These are phyloP conservation scores for Lagenorhynchus albirostris DNA, from an alignment of 2,113 vertebrate genomes.

Conservation along the genomic window DNA sequence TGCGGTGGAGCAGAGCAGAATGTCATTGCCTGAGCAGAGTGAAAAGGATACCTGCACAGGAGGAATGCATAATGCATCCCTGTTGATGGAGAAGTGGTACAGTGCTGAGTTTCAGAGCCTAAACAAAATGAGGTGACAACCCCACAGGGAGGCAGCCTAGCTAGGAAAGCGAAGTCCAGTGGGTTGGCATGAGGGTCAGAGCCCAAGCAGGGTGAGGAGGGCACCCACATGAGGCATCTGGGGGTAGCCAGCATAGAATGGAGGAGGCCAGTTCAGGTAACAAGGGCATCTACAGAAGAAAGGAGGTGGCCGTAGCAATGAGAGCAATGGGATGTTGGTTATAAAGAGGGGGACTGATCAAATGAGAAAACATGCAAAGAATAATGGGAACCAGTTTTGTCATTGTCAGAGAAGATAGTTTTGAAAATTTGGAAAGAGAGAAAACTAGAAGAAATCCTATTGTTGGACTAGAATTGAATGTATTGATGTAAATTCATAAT, in stretches of 20 bases:
- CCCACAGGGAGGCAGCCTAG: not conserved
- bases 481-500: not conserved
- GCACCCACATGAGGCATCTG: not conserved
- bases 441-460: not conserved
- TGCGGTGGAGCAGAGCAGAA: not conserved
- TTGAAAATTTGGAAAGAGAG: not conserved
- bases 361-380: not conserved
- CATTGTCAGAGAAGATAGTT: not conserved
- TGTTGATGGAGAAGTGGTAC: not conserved
- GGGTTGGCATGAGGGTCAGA: not conserved
- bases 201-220: not conserved
- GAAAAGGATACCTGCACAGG: not conserved
- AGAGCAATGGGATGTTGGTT: not conserved
- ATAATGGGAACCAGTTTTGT: not conserved
- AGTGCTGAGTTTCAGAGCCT: not conserved
- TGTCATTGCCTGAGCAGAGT: not conserved
- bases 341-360: not conserved
- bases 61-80: accelerated
- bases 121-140: too few species aligned
- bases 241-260: not conserved
- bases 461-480: not conserved
- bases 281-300: not conserved
- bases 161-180: not conserved
- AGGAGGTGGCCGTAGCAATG: not conserved
- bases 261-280: not conserved